Conservation (phyloP, 2,888 invertebrate species). For the Eupeodes latifasciatus region DNA sequence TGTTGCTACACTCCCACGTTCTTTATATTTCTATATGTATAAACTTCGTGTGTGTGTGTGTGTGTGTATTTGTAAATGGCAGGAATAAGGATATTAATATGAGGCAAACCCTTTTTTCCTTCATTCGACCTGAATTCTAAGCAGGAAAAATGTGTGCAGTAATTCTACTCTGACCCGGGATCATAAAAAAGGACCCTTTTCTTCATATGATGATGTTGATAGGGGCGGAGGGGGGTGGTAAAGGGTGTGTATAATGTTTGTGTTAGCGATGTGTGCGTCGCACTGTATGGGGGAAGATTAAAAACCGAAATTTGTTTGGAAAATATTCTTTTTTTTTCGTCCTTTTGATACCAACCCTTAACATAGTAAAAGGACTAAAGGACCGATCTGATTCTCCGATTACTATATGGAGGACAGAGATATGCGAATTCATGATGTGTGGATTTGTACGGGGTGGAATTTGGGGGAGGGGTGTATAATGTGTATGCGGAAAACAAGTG, state of each 20-base stretch:
- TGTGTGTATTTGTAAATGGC: neutral
- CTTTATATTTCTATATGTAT: neutral
- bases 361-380: conserved; percentile 3
- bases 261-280: conserved; percentile 22
- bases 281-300: conserved; percentile 44
- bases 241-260: neutral
- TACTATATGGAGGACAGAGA: conserved; percentile 1
- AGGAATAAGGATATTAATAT: conserved; percentile 36
- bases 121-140: conserved; percentile 39
- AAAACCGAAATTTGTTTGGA: conserved; percentile 72
- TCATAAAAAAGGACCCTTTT: conserved; percentile 41
- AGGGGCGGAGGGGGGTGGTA: too few species aligned
- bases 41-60: neutral
- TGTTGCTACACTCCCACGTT: neutral
- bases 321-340: conserved; percentile 11
- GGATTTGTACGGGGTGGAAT: neutral
- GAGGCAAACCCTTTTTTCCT: conserved; percentile 19
- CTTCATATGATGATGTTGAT: neutral
- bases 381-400: conserved; percentile 68
- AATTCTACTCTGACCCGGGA: conserved; percentile 67
- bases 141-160: conserved; percentile 61
- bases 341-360: conserved; percentile 1
- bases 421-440: neutral
- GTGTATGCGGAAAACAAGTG: conserved; percentile 60
- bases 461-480: neutral